Base-by-base conservation (phyloP, 2,113 vertebrate genomes). In the Nothobranchius furzeri region DNA sequence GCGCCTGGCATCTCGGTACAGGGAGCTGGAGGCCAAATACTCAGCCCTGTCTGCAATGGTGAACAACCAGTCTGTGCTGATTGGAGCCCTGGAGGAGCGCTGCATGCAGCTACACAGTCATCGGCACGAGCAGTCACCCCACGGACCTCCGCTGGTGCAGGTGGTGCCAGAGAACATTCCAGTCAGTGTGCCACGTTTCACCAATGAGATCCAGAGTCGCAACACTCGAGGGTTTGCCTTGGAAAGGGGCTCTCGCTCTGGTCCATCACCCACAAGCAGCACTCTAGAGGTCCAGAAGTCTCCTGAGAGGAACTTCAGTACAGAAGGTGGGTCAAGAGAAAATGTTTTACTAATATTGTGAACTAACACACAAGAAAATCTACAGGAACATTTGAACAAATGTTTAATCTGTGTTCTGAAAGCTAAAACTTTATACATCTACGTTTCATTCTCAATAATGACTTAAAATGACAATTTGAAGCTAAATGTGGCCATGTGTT, bases 81-180 rank as follows among this genome's bases (percentile, higher is more conserved):
- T 99, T 71, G 92, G 94, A 0, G 73, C 93, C 43, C 64, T 99
- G 75, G 98, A 99, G 77, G 96, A 98, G 71, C 95, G 93, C 55
- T 99, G 98, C 69, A 79, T 97, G 90, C 92, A 92, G 55, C 85
- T 96, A 60, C 94, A 96, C 71, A 94, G 94, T 0, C 92, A 90
- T 11, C 93, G 95, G 65, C 94, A 95, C 45, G 89, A 91, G 1
- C 83, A 84, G 17, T 35, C 75, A 1, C 94, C 94, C 0, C 70
- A 90, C 13, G 92, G 96, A 9, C 98, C 98, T 1, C 97, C 96
- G 0, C 93, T 98, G 0, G 96, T 98, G 67, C 97, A 98, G 85
- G 97, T 97, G 1, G 97, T 99, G 73, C 98, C 98, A 0, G 96
- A 96, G 72, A 95, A 97, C 77, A 95, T 96, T 37, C 97, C 97